These are phyloP conservation scores for Diabrotica balteata DNA, from an alignment of 2,888 invertebrate genomes.

Conservation along the genomic window DNA sequence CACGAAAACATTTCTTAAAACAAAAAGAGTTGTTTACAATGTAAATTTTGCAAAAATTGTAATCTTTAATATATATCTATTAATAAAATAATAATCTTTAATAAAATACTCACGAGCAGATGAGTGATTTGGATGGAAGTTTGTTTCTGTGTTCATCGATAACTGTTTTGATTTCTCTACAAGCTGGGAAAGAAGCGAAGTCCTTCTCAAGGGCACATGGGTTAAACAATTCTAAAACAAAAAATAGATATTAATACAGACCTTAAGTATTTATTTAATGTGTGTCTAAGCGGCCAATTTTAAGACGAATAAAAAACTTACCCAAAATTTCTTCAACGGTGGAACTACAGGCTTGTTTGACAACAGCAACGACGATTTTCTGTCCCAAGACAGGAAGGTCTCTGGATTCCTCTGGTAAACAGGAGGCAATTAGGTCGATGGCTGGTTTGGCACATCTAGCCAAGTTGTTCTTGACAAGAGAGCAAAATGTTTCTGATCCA, in stretches of 20 bases:
- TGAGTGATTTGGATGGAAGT: constrained; percentile 31
- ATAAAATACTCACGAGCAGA: constrained; percentile 35
- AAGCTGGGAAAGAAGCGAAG: constrained; percentile 18
- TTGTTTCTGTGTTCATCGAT: constrained; percentile 29
- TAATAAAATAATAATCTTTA: too few species aligned
- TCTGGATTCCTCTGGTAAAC: constrained; percentile 35
- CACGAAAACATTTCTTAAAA: too few species aligned
- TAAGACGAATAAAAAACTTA: constrained; percentile 14
- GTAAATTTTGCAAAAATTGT: too few species aligned
- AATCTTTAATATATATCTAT: too few species aligned
- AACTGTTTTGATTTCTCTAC: constrained; percentile 22
- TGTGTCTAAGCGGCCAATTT: too few species aligned
- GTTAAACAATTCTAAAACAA: constrained; percentile 37
- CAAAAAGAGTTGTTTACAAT: too few species aligned
- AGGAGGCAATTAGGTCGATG: constrained; percentile 26
- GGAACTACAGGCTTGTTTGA: constrained; percentile 36
- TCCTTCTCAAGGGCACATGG: constrained; percentile 33
- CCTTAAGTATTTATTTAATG: too few species aligned
- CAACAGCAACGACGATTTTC: constrained; percentile 28
- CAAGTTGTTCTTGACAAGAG: constrained; percentile 32
- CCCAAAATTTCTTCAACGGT: constrained; percentile 38
- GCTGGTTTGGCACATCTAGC: constrained; percentile 35
- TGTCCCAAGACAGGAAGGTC: constrained; percentile 22
- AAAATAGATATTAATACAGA: not conserved
- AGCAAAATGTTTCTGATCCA: constrained; percentile 36